Conservation (phyloP, 2,797 vertebrate species). For the Acanthiza pusilla region DNA sequence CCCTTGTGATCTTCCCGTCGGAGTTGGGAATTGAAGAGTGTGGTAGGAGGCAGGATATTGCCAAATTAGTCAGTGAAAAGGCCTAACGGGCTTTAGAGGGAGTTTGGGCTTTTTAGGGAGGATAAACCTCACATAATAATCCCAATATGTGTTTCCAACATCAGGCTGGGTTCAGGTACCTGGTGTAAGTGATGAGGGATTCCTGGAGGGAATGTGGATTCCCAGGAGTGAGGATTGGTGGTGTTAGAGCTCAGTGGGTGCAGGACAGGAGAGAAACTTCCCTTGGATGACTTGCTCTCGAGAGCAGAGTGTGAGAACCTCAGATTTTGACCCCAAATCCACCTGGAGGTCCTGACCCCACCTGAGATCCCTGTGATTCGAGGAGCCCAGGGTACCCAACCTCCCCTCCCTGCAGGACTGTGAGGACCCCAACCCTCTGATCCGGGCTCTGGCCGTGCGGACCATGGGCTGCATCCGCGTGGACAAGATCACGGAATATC, state of each 20-base stretch:
- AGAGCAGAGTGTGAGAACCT: not conserved
- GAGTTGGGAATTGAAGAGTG: not conserved
- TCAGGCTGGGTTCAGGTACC: not conserved
- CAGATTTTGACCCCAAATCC: accelerated
- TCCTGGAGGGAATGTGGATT: not conserved
- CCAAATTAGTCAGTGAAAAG: not conserved
- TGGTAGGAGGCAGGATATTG: not conserved
- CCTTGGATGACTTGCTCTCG: accelerated
- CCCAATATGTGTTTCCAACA: accelerated
- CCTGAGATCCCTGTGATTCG: accelerated
- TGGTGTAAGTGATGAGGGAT: not conserved
- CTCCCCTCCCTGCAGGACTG: constrained; percentile 67
- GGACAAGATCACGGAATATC: constrained; percentile 81
- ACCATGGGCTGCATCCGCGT: constrained; percentile 84
- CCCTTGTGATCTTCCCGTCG: not conserved
- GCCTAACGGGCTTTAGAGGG: not conserved
- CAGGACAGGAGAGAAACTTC: not conserved
- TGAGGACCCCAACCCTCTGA: constrained; percentile 80
- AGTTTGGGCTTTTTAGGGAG: not conserved
- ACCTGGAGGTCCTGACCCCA: accelerated
- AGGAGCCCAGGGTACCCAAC: not conserved
- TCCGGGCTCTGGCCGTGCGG: constrained; percentile 78
- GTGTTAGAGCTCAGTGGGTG: not conserved
- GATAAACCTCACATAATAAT: not conserved
- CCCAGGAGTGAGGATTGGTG: not conserved